These are phyloP conservation scores for Andrena chrysosceles DNA, from an alignment of 2,888 invertebrate genomes.

Conservation along the genomic window DNA sequence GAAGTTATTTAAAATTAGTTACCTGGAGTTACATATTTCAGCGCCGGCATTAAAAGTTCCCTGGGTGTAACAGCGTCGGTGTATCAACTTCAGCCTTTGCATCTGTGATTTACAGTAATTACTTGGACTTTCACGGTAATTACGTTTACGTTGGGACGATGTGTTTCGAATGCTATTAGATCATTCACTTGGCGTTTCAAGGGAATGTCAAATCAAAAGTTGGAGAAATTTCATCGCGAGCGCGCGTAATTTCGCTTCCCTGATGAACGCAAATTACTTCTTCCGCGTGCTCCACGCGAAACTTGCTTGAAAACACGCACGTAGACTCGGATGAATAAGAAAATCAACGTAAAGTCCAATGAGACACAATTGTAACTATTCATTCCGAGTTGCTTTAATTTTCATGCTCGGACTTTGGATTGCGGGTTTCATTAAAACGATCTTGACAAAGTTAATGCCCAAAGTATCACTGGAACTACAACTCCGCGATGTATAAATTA, in stretches of 20 bases:
- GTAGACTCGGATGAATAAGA: conserved; percentile 4
- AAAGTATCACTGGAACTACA: too few species aligned
- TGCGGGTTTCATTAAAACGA: not conserved
- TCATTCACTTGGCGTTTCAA: not conserved
- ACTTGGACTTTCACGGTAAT: not conserved
- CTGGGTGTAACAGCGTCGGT: not conserved
- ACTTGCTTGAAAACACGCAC: conserved; percentile 12
- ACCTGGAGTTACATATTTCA: not conserved
- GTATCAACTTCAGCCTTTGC: not conserved
- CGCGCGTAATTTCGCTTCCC: conserved; percentile 8
- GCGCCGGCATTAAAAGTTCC: not conserved
- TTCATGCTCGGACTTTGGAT: too few species aligned
- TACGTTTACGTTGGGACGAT: not conserved
- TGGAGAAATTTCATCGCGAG: conserved; percentile 4
- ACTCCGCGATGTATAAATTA: too few species aligned
- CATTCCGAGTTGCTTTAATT: not conserved
- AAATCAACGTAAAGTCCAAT: not conserved
- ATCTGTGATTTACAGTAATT: not conserved
- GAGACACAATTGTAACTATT: not conserved
- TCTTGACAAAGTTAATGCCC: too few species aligned
- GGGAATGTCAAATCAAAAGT: conserved; percentile 11
- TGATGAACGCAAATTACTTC: conserved; percentile 13
- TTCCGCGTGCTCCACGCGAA: conserved; percentile 7
- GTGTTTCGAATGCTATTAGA: not conserved
- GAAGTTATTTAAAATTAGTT: not conserved